A percentile compares a stretch with the other conserved stretches of the same genome.
Conservation (phyloP, 2,113 vertebrate species). For the Muscicapa adusta region DNA sequence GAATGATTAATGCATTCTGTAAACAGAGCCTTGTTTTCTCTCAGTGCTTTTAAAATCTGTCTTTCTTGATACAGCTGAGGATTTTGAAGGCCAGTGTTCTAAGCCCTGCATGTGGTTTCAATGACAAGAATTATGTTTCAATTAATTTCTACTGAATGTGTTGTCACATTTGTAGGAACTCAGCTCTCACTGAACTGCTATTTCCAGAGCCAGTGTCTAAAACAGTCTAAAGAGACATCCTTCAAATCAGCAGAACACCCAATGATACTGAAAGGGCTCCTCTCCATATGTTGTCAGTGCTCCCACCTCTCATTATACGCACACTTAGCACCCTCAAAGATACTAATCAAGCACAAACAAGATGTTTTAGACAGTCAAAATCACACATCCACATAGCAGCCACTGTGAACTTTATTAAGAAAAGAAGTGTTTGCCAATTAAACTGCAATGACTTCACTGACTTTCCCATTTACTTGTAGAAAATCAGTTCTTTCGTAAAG, state of each 20-base stretch:
- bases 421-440: conserved; percentile 8
- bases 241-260: background rate
- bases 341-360: background rate
- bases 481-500: background rate
- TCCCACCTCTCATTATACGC: background rate
- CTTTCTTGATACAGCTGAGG: background rate
- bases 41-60: background rate
- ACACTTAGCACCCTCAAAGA: background rate
- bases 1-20: background rate
- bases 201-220: background rate
- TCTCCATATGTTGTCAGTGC: background rate
- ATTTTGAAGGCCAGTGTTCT: background rate
- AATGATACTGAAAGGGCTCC: background rate
- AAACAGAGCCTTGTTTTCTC: background rate
- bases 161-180: background rate
- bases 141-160: background rate
- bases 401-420: conserved; percentile 52
- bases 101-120: background rate
- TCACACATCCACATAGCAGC: conserved; percentile 37
- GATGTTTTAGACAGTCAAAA: background rate
- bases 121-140: background rate
- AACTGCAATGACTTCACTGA: background rate
- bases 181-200: background rate
- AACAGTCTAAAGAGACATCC: background rate
- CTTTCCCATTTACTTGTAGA: background rate